A percentile compares a stretch with the other conserved stretches of the same genome.
These are phyloP conservation scores for Coreoperca whiteheadi DNA, from an alignment of 2,113 vertebrate genomes.

Conservation along the genomic window DNA sequence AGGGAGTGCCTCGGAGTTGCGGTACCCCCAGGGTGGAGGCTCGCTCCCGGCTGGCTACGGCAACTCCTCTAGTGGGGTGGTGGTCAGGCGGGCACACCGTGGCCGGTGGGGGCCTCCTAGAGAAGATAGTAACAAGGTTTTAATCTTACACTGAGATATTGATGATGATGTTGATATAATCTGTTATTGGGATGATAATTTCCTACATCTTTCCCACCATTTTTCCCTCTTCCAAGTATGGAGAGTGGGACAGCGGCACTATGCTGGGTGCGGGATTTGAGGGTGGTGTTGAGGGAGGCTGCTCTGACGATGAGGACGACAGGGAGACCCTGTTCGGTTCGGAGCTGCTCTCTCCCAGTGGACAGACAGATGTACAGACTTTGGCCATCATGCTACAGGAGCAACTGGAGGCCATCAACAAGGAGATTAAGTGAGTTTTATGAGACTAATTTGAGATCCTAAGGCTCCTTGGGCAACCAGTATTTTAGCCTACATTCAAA, in stretches of 20 bases:
- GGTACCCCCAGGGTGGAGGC: slow-evolving; percentile 90
- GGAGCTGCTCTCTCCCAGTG: slow-evolving; percentile 91
- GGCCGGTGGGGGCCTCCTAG: slow-evolving; percentile 87
- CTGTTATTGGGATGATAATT: neutral
- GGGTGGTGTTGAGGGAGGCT: slow-evolving; percentile 85
- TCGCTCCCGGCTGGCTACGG: slow-evolving; percentile 88
- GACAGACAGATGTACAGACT: slow-evolving; percentile 94
- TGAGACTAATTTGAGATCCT: neutral
- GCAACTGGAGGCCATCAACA: slow-evolving; percentile 95
- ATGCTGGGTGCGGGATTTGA: slow-evolving; percentile 88
- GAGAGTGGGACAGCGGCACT: slow-evolving; percentile 88
- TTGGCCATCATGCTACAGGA: slow-evolving; percentile 95
- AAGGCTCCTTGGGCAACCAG: neutral
- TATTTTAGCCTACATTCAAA: slow-evolving; percentile 4
- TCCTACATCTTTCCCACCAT: neutral
- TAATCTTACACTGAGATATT: neutral
- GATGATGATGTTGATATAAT: neutral
- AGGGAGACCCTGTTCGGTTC: slow-evolving; percentile 90
- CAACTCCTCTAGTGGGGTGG: slow-evolving; percentile 85
- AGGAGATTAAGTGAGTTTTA: slow-evolving; percentile 92
- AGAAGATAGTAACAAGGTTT: slow-evolving; percentile 90
- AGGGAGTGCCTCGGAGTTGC: slow-evolving; percentile 91
- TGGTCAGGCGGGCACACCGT: slow-evolving; percentile 87
- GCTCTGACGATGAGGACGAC: slow-evolving; percentile 91
- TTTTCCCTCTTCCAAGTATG: slow-evolving; percentile 77